Evolutionary conservation across 92 coral and sea anemone genomes (phyloP).

Genomic region (Epizoanthus scotinus): DNA sequence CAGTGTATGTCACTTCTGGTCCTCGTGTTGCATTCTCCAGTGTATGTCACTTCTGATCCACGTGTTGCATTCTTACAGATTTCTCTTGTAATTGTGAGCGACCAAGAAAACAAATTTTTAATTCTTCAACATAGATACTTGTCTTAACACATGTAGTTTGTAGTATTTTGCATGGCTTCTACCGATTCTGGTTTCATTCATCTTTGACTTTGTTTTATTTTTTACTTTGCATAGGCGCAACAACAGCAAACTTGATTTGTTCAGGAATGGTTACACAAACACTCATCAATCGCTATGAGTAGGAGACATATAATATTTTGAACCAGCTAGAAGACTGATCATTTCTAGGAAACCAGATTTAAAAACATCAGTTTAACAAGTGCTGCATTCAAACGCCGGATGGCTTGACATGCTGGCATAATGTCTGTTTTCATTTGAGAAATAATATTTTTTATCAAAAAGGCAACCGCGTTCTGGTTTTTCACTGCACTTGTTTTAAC

Average conservation of each 20-base stretch:
- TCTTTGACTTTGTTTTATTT: background rate
- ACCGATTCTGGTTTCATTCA: constrained; percentile 5
- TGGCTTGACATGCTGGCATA: background rate
- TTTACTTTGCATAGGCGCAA: background rate
- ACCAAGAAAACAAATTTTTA: constrained; percentile 19
- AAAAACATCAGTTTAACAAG: constrained; percentile 8
- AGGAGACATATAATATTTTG: constrained; percentile 5
- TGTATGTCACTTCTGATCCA: background rate
- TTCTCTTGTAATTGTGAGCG: constrained; percentile 1
- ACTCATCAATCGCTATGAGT: no score
- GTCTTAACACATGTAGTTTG: constrained; percentile 6
- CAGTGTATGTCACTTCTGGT: constrained; percentile 28
- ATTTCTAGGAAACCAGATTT: constrained; percentile 15
- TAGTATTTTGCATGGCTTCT: background rate
- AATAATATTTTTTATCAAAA: no score
- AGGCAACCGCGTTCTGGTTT: no score
- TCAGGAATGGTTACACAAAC: background rate
- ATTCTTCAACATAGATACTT: constrained; percentile 29
- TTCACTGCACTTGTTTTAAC: no score
- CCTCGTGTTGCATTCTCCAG: background rate
- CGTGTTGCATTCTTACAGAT: constrained; percentile 17
- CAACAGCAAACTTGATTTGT: background rate
- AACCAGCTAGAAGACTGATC: constrained; percentile 19
- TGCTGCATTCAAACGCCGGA: constrained; percentile 1
- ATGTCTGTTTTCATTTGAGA: background rate